phyloP scores from a whole-genome alignment of 2,113 vertebrate genomes.

The Muntiacus muntjak region DNA sequence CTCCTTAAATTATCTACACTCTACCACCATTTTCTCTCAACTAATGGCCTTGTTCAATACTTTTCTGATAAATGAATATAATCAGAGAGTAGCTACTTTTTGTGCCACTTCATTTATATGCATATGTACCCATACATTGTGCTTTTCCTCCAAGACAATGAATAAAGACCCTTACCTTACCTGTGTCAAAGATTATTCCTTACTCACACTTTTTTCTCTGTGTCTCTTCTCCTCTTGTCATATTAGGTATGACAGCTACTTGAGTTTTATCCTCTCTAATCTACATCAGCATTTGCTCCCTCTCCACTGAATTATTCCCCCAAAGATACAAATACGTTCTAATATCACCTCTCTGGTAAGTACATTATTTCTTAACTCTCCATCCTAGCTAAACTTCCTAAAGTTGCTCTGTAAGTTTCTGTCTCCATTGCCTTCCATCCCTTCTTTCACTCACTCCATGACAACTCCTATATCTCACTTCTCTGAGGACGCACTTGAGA shows the following conservation, averaged over 20 bases:
- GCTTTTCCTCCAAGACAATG: not conserved
- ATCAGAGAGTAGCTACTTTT: not conserved
- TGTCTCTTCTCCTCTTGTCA: not conserved
- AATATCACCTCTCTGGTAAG: not conserved
- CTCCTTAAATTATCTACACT: not conserved
- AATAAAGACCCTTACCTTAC: not conserved
- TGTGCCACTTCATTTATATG: not conserved
- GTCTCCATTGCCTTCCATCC: not conserved
- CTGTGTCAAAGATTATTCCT: not conserved
- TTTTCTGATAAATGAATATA: not conserved
- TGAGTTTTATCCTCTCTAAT: not conserved
- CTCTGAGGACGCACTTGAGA: not conserved
- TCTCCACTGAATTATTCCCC: not conserved
- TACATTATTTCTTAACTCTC: not conserved
- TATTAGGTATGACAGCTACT: not conserved
- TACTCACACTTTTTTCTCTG: not conserved
- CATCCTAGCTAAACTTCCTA: not conserved
- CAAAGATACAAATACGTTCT: not conserved
- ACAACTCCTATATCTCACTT: not conserved
- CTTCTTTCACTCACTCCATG: not conserved
- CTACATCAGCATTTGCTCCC: not conserved
- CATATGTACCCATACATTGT: not conserved
- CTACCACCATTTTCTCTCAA: not conserved
- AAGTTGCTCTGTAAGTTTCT: not conserved
- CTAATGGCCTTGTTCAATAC: not conserved